These are phyloP conservation scores for Mirounga angustirostris DNA, from an alignment of 2,113 vertebrate species.

Conservation along the genomic window DNA sequence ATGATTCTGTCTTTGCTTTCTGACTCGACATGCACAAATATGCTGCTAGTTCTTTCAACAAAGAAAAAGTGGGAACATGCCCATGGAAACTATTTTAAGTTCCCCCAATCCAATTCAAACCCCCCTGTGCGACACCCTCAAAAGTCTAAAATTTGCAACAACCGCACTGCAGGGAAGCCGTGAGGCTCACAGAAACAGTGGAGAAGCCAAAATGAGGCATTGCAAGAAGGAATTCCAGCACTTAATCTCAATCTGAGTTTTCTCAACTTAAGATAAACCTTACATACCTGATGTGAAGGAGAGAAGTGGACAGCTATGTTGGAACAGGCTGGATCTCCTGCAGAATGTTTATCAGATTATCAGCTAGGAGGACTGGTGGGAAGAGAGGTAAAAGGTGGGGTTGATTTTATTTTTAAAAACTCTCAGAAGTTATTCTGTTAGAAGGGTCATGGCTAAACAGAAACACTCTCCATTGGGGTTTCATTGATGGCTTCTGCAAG, in stretches of 20 bases:
- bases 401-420: conserved; percentile 48
- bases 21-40: not conserved
- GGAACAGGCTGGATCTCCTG: conserved; percentile 81
- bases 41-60: conserved; percentile 70
- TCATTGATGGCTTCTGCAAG: conserved; percentile 93
- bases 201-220: not conserved
- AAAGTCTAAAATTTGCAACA: conserved; percentile 66
- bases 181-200: not conserved
- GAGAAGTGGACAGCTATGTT: conserved; percentile 71
- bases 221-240: conserved; percentile 52
- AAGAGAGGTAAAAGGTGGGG: conserved; percentile 78
- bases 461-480: conserved; percentile 95
- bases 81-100: conserved; percentile 57
- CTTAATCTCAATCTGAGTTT: not conserved
- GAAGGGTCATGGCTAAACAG: conserved; percentile 95
- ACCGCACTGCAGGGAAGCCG: conserved; percentile 53
- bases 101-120: conserved; percentile 63
- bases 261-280: conserved; percentile 15
- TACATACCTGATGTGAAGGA: conserved; percentile 65
- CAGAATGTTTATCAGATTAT: conserved; percentile 83
- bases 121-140: not conserved
- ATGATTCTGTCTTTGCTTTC: conserved; percentile 22
- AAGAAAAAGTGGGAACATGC: conserved; percentile 29
- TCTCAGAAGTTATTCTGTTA: conserved; percentile 83
- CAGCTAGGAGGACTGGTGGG: not conserved